These are phyloP conservation scores for Drosophila prosaltans DNA, from an alignment of 1,140 invertebrate species.

Conservation along the genomic window DNA sequence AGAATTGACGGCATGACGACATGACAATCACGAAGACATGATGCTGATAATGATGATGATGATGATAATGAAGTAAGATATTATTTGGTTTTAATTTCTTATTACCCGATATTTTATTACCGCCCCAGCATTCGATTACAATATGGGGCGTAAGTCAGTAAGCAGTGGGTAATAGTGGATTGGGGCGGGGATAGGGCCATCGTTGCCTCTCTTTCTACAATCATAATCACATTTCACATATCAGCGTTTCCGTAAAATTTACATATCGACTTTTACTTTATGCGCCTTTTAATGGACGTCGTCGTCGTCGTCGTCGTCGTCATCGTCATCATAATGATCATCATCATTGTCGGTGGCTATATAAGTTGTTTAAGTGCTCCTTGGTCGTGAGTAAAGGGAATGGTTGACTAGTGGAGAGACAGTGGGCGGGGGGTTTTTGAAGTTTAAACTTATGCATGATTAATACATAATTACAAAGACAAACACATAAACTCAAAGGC, in stretches of 20 bases:
- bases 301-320: constrained; percentile 3
- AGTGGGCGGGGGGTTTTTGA: constrained; percentile 11
- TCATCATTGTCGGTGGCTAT: constrained; percentile 30
- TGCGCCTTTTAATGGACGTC: constrained; percentile 55
- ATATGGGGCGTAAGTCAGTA: constrained; percentile 16
- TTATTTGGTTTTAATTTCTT: constrained; percentile 77
- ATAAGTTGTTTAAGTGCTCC: constrained; percentile 31
- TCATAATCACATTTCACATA: constrained; percentile 75
- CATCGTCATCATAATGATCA: not conserved
- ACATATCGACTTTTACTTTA: constrained; percentile 69
- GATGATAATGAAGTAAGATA: constrained; percentile 49
- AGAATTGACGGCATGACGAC: constrained; percentile 31
- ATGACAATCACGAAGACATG: not conserved
- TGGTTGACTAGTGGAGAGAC: not conserved
- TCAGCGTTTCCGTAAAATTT: constrained; percentile 73
- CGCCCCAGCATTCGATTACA: constrained; percentile 23
- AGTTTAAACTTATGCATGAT: constrained; percentile 78
- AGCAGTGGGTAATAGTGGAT: not conserved
- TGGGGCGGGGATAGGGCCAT: not conserved
- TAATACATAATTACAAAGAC: constrained; percentile 80
- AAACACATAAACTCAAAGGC: constrained; percentile 72
- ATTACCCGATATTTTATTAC: constrained; percentile 72
- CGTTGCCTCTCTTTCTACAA: constrained; percentile 24
- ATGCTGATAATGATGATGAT: constrained; percentile 47
- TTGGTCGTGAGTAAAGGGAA: not conserved